Evolutionary conservation across 2,888 invertebrate genomes (phyloP), one percentile per base, ranked within the genome.

Genomic region (Poecilobothrus nobilitatus): DNA sequence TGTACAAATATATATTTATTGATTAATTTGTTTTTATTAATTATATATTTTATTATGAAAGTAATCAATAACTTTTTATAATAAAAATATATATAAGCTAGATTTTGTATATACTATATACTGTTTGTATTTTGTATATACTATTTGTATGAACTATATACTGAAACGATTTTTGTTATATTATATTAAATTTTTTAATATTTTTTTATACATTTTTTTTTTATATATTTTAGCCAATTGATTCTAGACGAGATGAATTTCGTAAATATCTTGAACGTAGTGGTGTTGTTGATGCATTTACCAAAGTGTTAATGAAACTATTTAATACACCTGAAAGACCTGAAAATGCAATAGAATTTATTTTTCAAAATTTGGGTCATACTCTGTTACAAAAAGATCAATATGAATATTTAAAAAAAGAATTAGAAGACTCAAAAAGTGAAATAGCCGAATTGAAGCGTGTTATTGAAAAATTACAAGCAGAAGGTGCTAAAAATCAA

Each of bases 181-280:
- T 37, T 8, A 5, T 37, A 37, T 5, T 37, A 3, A 1, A 37
- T 37, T 10, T 10, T 37, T 37, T 4, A 37, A 37, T 37, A 27
- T 4, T 37, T 10, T 37, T 7, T 37, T 8, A 37, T 37, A 37
- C 5, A 27, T 27, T 27, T 27, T 27, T 27, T 27, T 37, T 37
- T 12, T 10, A 37, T 37, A 37, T 37, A 7, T 37, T 37, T 37
- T 69, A 81, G 81, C 82, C 81, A 27, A 82, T 81, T 66, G 81
- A 81, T 72, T 79, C 78, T 2, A 81, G 79, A 70, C 81, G 81
- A 18, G 81, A 81, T 74, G 81, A 82, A 71, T 81, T 80, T 68
- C 79, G 81, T 1, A 78, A 79, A 41, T 81, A 82, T 70, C 75
- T 81, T 66, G 81, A 81, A 68, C 76, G 78, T n/a, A 76, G 76